phyloP scores from a whole-genome alignment of 2,113 vertebrate genomes.

The Mionectes macconnelli region DNA sequence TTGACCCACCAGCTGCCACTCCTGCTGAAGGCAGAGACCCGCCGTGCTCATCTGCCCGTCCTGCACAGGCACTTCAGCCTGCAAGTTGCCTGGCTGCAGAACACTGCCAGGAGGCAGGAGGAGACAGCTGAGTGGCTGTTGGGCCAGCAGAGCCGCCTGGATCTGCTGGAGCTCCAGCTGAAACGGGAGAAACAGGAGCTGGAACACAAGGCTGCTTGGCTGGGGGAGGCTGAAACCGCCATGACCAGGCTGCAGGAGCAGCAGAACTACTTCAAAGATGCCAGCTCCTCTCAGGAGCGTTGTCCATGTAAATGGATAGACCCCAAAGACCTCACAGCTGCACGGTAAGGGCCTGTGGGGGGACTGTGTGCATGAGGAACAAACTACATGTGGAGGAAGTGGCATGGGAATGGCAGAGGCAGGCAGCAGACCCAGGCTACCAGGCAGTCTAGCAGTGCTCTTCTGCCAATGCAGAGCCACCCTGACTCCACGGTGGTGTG shows the following conservation, averaged over 20 bases:
- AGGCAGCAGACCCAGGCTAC: background rate
- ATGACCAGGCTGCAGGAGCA: background rate
- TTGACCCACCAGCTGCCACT: background rate
- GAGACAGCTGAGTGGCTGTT: background rate
- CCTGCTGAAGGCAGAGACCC: background rate
- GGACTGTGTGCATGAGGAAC: background rate
- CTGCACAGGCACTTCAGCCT: background rate
- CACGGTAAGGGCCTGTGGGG: background rate
- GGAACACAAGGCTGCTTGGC: background rate
- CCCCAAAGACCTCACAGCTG: background rate
- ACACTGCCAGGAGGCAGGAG: background rate
- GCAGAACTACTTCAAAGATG: background rate
- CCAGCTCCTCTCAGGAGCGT: background rate
- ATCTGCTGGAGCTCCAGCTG: conserved; percentile 37
- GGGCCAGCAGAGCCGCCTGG: conserved; percentile 12
- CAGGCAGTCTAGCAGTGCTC: background rate
- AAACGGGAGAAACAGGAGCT: background rate
- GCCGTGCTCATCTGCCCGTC: background rate
- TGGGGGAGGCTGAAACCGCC: background rate
- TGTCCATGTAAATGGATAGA: background rate
- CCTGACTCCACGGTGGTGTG: background rate
- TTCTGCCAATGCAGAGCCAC: background rate
- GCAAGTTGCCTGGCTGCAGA: background rate
- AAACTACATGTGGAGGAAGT: background rate
- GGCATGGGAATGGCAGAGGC: background rate